Base-by-base conservation (phyloP, 30 jellyfish, hydroid and myxozoan species). In the Rhopilema esculentum region DNA sequence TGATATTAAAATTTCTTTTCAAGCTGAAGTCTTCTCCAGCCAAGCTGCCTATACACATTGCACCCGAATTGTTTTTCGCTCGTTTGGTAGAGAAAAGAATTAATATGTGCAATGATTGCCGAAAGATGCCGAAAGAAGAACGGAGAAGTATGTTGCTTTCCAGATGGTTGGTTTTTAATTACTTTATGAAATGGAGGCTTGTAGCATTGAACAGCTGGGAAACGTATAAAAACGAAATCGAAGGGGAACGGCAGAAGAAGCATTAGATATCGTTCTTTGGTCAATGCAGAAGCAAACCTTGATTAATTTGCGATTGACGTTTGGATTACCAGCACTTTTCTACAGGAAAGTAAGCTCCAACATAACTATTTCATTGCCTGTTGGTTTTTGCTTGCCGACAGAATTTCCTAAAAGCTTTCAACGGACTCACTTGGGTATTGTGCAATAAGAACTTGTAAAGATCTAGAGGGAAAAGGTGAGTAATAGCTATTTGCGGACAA, bases 141-240 rank as follows among this genome's bases (percentile, higher is more conserved):
- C 9, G 12, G 57, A 40, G 12, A 40, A 40, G 57, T 12, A 6
- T 6, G 83, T 49, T 72, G 64, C 57, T 26, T 27, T 72, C 83
- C 66, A 72, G 77, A 28, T 66, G 77, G 77, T 66, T 66, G 29
- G 33, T 23, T 66, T 66, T 66, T 23, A 66, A 66, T 66, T 66
- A 66, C 1, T 32, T 32, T 1, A 32, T 66, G 77, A 66, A 66
- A 40, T 40, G 12, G 57, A 40, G 6, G 6, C 57, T 12, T 40
- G 57, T 40, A n/a, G 57, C 57, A 40, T 40, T 40, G 57, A 40
- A 12, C 57, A 40, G 57, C 57, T 2, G 12, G 57, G 12, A 40
- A 12, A n/a, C n/a, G n/a, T n/a, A n/a, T n/a, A n/a, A n/a, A 40
- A 12, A 12, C 57, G 57, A 40, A 40, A 12, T 40, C 57, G 12